These are phyloP conservation scores for Tubiluchus corallicola DNA, from an alignment of 2,888 invertebrate species.

Conservation along the genomic window DNA sequence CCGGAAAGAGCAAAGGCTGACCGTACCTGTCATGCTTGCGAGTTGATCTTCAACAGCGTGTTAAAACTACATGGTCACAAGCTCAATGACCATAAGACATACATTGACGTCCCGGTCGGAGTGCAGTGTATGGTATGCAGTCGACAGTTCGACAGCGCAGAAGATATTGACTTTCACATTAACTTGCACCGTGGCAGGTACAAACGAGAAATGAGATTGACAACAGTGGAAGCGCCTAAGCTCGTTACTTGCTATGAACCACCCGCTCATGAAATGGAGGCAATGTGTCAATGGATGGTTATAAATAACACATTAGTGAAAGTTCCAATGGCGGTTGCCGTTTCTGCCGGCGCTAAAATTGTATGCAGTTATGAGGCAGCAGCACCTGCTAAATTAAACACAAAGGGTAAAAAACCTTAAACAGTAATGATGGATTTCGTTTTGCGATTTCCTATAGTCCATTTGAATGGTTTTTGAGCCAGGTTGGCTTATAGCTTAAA, in stretches of 20 bases:
- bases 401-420: too few species aligned
- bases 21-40: neutral
- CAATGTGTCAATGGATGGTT: neutral
- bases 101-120: neutral
- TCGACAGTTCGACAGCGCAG: neutral
- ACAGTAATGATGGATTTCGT: too few species aligned
- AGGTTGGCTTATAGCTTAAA: too few species aligned
- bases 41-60: neutral
- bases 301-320: neutral
- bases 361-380: too few species aligned
- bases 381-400: too few species aligned
- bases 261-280: neutral
- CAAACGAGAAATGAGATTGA: neutral
- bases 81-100: neutral
- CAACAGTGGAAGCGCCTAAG: neutral
- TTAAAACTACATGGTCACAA: neutral
- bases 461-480: too few species aligned
- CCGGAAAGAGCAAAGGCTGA: neutral
- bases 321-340: neutral
- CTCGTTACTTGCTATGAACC: neutral
- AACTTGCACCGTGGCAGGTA: neutral
- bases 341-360: neutral
- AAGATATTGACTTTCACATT: neutral
- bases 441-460: too few species aligned
- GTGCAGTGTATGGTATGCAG: neutral